phyloP scores from a whole-genome alignment of 2,888 invertebrate genomes.

The Catotricha subobsoleta region DNA sequence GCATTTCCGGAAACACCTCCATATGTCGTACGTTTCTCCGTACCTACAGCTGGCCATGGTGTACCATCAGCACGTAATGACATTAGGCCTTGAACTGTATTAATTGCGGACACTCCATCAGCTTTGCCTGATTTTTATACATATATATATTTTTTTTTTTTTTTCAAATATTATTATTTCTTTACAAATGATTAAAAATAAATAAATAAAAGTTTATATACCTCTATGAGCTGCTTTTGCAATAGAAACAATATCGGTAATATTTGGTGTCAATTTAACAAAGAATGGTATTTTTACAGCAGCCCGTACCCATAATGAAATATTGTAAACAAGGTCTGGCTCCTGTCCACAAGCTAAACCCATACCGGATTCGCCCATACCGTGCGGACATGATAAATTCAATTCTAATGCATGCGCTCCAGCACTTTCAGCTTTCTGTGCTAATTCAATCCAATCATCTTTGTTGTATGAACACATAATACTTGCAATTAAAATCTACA shows the following conservation, averaged over 20 bases:
- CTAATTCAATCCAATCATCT: slow-evolving; percentile 73
- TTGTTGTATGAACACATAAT: slow-evolving; percentile 85
- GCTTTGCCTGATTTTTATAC: slow-evolving; percentile 52
- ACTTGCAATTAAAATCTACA: slow-evolving; percentile 75
- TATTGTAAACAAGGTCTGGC: slow-evolving; percentile 69
- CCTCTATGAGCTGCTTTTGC: slow-evolving; percentile 81
- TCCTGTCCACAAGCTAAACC: slow-evolving; percentile 97
- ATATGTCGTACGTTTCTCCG: slow-evolving; percentile 68
- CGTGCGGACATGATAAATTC: slow-evolving; percentile 95
- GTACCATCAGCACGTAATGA: slow-evolving; percentile 57
- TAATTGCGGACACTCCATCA: slow-evolving; percentile 90
- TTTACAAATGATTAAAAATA: too few relatives aligned
- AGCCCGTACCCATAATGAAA: slow-evolving; percentile 76
- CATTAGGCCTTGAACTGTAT: slow-evolving; percentile 94
- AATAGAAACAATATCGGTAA: slow-evolving; percentile 79
- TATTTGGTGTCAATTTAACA: slow-evolving; percentile 93
- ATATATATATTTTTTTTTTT: too few relatives aligned
- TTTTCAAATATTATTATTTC: too few relatives aligned
- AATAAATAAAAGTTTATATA: slow-evolving; percentile 17
- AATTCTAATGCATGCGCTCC: slow-evolving; percentile 92
- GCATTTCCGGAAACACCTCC: slow-evolving; percentile 92
- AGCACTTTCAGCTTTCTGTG: slow-evolving; percentile 54
- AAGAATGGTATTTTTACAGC: slow-evolving; percentile 89
- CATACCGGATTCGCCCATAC: slow-evolving; percentile 95
- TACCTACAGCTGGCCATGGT: slow-evolving; percentile 83